These are phyloP conservation scores for Apteryx mantelli DNA, from an alignment of 2,113 vertebrate genomes.

Conservation along the genomic window DNA sequence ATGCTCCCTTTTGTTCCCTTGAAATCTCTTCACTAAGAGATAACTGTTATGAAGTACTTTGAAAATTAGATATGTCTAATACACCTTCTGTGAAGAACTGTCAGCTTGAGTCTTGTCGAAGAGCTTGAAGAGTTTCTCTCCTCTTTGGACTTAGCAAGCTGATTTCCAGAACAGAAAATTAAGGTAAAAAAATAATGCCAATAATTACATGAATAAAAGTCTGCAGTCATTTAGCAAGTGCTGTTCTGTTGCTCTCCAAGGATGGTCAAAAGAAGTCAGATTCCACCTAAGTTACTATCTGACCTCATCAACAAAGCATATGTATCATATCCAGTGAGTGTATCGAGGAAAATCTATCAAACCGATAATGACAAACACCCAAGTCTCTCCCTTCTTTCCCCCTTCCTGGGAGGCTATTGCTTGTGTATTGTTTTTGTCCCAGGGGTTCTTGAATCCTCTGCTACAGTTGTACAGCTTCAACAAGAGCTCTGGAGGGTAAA, in stretches of 20 bases:
- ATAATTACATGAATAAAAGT: neutral
- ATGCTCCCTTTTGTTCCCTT: neutral
- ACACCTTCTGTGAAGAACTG: neutral
- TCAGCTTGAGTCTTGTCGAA: neutral
- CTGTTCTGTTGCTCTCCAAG: neutral
- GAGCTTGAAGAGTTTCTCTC: neutral
- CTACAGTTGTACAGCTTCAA: neutral
- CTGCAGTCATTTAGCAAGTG: neutral
- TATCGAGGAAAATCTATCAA: constrained; percentile 52
- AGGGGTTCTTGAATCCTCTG: neutral
- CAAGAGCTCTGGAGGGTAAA: neutral
- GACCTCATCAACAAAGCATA: neutral
- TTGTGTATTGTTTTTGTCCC: neutral
- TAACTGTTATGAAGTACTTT: neutral
- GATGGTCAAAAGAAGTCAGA: neutral
- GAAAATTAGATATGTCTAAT: neutral
- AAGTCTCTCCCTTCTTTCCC: neutral
- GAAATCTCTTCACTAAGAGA: neutral
- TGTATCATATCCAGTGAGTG: neutral
- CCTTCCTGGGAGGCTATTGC: neutral
- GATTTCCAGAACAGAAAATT: neutral
- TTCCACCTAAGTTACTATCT: neutral
- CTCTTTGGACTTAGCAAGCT: neutral
- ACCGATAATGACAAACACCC: constrained; percentile 4
- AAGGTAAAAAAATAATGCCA: neutral